phyloP scores from a whole-genome alignment of 2,113 vertebrate species.

The Melanotaenia duboulayi region DNA sequence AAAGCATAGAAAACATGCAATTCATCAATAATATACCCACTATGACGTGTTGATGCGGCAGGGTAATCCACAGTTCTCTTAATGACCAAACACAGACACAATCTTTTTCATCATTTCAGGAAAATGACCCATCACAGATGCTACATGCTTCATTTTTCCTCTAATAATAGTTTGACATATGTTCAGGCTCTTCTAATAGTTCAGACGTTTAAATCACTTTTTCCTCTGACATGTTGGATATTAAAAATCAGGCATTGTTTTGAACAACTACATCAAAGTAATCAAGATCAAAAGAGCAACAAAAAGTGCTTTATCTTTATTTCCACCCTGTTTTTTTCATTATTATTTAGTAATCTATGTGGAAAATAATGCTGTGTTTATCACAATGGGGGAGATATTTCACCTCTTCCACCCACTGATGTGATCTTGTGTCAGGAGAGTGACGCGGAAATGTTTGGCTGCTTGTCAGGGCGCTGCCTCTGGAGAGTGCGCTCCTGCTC shows the following conservation, averaged over 20 bases:
- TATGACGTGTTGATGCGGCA: too few relatives aligned
- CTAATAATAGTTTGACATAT: neutral
- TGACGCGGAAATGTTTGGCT: constrained; percentile 27
- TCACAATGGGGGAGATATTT: neutral
- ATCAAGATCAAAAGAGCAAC: fast-evolving
- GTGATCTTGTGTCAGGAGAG: constrained; percentile 6
- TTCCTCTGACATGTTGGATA: neutral
- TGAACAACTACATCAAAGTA: fast-evolving
- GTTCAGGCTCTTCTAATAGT: neutral
- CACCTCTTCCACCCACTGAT: constrained; percentile 5
- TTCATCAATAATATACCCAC: too few relatives aligned
- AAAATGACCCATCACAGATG: constrained; percentile 1
- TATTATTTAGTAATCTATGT: neutral
- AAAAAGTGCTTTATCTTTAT: too few relatives aligned
- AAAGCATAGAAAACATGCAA: too few relatives aligned
- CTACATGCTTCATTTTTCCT: neutral
- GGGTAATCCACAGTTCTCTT: neutral
- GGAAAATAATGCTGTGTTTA: neutral
- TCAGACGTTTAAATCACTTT: neutral
- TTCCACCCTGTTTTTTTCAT: neutral
- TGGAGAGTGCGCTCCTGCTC: constrained; percentile 35
- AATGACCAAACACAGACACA: neutral
- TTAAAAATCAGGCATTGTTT: neutral
- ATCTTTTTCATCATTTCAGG: neutral
- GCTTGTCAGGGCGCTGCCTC: constrained; percentile 28